These are phyloP conservation scores for Pitangus sulphuratus DNA, from an alignment of 2,797 vertebrate species.

Conservation along the genomic window DNA sequence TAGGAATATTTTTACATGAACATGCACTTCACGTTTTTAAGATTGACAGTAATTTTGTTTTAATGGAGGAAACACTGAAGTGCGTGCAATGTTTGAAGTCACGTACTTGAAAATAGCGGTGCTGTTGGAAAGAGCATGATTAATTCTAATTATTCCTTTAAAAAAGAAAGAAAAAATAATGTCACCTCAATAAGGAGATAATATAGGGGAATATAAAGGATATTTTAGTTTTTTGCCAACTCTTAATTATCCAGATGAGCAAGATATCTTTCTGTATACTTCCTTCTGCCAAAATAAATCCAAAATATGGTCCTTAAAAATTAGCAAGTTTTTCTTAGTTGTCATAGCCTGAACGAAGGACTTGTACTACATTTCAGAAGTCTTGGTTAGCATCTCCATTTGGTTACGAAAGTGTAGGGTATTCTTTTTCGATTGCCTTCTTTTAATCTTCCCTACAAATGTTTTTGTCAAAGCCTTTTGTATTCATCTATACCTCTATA, in stretches of 20 bases:
- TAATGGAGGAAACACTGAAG: neutral
- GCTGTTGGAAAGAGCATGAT: neutral
- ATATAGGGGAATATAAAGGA: neutral
- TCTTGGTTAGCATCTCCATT: neutral
- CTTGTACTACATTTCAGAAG: neutral
- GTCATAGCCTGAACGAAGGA: neutral
- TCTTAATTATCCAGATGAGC: neutral
- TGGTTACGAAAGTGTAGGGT: neutral
- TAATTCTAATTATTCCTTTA: neutral
- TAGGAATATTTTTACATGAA: neutral
- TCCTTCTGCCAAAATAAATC: neutral
- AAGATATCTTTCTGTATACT: neutral
- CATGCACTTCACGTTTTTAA: neutral
- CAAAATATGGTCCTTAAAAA: neutral
- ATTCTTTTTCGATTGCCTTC: neutral
- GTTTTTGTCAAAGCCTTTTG: neutral
- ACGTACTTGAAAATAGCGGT: neutral
- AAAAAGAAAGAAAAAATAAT: neutral
- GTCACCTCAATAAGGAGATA: neutral
- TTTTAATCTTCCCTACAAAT: neutral
- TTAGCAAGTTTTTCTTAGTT: neutral
- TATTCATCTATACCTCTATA: neutral
- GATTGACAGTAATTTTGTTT: neutral
- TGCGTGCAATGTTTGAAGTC: neutral
- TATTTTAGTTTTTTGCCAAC: neutral